Base-by-base conservation (phyloP, 2,113 vertebrate genomes). In the Heterotilapia buettikoferi region DNA sequence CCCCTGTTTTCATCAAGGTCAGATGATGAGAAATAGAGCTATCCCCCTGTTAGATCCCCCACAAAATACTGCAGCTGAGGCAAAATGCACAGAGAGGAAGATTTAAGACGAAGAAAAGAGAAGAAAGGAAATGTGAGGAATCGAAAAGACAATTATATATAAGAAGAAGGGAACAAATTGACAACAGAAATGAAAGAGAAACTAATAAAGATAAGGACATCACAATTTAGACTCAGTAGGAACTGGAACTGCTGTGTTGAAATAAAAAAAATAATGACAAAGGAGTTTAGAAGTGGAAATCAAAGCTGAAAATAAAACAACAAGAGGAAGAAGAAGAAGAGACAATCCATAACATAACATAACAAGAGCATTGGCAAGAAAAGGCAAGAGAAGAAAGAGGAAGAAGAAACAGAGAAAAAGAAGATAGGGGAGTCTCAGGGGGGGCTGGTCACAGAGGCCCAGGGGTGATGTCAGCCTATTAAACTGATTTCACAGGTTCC, bases 401-500 rank as follows among this genome's bases (percentile, higher is more conserved):
- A 80, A 80, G 85, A 84, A 84, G 71, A 92, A 91, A 89, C 61
- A 57, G 80, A 86, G 43, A 47, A 53, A 71, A 43, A 66, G 53
- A 84, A 54, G 43, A 83, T 88, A 87, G 83, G 85, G 53, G 85
- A 84, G 90, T 95, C 95, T 95, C 94, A 24, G 52, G 94, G 91
- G 96, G 87, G 85, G 86, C 45, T 50, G 93, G 94, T 95, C 94
- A 94, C 38, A 76, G 93, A 92, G 94, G 95, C 95, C 94, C 94
- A 95, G 95, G 94, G 95, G 95, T 96, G 92, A 95, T 96, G 95
- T 96, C 95, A 96, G 93, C 92, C 95, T 95, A 96, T 96, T 96
- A 96, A 96, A 96, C 95, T 94, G 95, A 96, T 96, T 97, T 96
- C 95, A 96, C 96, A 96, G 95, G 94, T 96, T 96, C 89, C 95